phyloP scores from a whole-genome alignment of 1,140 invertebrate species.

The Meloidogyne chitwoodi region DNA sequence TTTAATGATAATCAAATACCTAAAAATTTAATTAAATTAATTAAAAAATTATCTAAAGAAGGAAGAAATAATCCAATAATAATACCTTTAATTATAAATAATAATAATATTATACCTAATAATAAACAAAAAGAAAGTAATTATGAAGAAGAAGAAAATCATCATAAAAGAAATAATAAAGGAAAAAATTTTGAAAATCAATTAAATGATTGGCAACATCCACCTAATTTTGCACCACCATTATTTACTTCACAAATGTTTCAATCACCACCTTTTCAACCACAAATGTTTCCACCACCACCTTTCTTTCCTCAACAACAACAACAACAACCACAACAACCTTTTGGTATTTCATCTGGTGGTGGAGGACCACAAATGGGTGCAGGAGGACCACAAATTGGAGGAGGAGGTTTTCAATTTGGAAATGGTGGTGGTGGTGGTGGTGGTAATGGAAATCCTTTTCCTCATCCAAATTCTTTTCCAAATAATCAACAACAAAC shows the following conservation, averaged over 20 bases:
- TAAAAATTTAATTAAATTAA: background rate
- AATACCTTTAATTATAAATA: background rate
- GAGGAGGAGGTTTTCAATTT: background rate
- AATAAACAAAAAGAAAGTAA: background rate
- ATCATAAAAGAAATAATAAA: background rate
- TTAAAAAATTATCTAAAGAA: background rate
- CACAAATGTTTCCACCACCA: background rate
- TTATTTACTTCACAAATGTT: background rate
- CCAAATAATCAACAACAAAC: background rate
- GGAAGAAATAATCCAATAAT: background rate
- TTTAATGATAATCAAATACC: background rate
- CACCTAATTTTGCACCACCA: background rate
- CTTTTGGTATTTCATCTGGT: background rate
- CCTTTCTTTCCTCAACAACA: background rate
- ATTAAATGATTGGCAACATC: background rate
- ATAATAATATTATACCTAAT: background rate
- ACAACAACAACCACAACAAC: conserved; percentile 1
- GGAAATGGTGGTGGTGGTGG: background rate
- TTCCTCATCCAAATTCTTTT: background rate
- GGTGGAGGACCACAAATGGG: background rate
- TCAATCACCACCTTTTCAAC: background rate
- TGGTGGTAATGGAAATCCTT: background rate
- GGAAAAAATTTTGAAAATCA: background rate
- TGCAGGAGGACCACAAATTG: background rate
- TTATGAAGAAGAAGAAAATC: too few relatives aligned